Percentiles rank a stretch among this genome's conserved stretches.
Evolutionary conservation across 1,140 invertebrate genomes (phyloP).

Genomic region (Scaptomyza pallida): DNA sequence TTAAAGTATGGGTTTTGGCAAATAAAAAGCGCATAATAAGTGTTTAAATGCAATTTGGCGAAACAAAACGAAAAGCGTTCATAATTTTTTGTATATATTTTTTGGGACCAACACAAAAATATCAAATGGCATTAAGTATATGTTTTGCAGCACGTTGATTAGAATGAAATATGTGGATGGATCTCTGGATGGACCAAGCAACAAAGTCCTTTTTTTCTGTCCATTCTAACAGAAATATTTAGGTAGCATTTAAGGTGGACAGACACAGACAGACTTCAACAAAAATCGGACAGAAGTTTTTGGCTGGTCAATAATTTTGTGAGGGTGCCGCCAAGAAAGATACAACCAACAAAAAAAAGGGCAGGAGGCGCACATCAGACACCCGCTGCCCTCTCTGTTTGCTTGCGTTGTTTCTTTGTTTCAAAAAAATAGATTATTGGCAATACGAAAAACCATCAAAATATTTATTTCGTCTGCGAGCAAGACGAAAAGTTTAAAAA

Average conservation of each 20-base stretch:
- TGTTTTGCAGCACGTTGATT: conserved; percentile 77
- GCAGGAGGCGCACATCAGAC: conserved; percentile 50
- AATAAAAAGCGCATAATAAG: conserved; percentile 84
- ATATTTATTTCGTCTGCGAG: conserved; percentile 73
- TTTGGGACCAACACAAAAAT: conserved; percentile 61
- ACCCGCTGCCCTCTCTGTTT: conserved; percentile 43
- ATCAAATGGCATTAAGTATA: conserved; percentile 75
- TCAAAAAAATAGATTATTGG: conserved; percentile 81
- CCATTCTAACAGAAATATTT: conserved; percentile 75
- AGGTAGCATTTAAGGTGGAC: conserved; percentile 75
- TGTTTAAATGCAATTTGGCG: conserved; percentile 84
- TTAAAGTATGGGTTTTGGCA: conserved; percentile 75
- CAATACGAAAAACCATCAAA: conserved; percentile 57
- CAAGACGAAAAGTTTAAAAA: no score
- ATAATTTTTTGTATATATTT: no score
- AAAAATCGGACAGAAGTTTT: conserved; percentile 51
- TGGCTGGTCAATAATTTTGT: conserved; percentile 81
- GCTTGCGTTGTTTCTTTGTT: conserved; percentile 55
- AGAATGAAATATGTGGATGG: conserved; percentile 72
- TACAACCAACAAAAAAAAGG: no score
- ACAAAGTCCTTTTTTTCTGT: conserved; percentile 59
- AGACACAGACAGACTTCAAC: conserved; percentile 52
- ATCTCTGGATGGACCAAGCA: not conserved
- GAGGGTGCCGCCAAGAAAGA: conserved; percentile 84
- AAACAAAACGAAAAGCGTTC: conserved; percentile 56